Percentiles rank a stretch among this genome's conserved stretches.
Conservation (phyloP, 1,140 invertebrate species). For the Palaemon carinicauda region DNA sequence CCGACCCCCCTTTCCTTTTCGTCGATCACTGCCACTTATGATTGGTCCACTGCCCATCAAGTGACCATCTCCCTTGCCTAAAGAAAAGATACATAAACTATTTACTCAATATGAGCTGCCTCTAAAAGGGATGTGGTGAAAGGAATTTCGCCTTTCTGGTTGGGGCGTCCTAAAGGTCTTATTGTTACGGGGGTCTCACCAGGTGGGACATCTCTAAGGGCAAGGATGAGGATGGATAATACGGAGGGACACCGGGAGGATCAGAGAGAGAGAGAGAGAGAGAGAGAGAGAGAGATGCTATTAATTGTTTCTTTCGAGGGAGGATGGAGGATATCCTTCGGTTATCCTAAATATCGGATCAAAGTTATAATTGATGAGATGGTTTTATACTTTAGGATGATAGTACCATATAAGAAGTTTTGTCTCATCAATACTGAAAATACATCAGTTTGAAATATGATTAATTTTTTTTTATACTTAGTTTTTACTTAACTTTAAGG, state of each 20-base stretch:
- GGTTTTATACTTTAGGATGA: no score
- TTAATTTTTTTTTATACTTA: no score
- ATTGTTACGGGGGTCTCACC: neutral
- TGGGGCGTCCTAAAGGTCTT: neutral
- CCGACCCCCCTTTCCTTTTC: neutral
- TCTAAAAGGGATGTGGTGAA: neutral
- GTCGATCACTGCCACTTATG: neutral
- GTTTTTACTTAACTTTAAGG: no score
- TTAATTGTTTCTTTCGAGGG: neutral
- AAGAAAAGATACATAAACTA: constrained; percentile 42
- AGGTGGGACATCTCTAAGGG: neutral
- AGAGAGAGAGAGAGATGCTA: neutral
- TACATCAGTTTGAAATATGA: no score
- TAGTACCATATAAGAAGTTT: no score
- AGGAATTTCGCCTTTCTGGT: neutral
- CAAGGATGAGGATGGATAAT: neutral
- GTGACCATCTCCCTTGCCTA: neutral
- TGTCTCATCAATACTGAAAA: no score
- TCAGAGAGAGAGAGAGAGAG: neutral
- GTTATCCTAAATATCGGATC: no score
- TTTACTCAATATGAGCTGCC: constrained; percentile 36
- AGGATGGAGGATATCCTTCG: no score
- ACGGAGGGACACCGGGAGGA: neutral
- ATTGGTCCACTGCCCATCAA: neutral
- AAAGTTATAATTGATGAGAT: no score